Base-by-base conservation (phyloP, 1,140 invertebrate species). In the Babylonia areolata region DNA sequence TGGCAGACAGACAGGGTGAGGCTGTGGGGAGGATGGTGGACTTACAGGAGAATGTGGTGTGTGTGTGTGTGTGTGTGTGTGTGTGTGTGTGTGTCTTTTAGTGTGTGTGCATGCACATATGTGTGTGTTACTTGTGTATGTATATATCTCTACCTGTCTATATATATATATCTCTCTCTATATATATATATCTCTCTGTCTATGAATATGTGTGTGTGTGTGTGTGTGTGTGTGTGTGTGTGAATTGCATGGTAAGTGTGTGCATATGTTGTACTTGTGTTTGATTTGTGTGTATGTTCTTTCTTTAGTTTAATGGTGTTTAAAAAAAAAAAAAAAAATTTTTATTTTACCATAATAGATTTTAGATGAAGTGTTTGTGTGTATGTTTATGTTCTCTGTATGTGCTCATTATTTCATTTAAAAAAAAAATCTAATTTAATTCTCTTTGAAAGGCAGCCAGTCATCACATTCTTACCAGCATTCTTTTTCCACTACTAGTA, bases 1-100 rank as follows among this genome's bases (percentile, higher is more conserved):
- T 97, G 84, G 98, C 98, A 23, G 98, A 99, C 85, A 96, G 97
- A 88, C 98, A 95, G 92, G 95, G 94, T 95, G 88, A 37, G 73
- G 46, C 9, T 1, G 46, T 51, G 46, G n/a, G n/a, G n/a, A n/a
- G n/a, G n/a, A n/a, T n/a, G n/a, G n/a, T n/a, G n/a, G n/a, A n/a
- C n/a, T n/a, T n/a, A n/a, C n/a, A n/a, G n/a, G n/a, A n/a, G n/a
- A n/a, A n/a, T n/a, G 86, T 39, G 81, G 31, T 87, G 71, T 87
- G 54, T 81, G 46, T 87, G 46, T 83, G 51, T 87, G 33, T 87
- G 31, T 84, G 40, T 87, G 40, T 84, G 33, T 82, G 9, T 84
- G 35, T 77, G 35, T 84, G 42, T 85, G 9, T 85, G 28, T 78
- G 33, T 87, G 42, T 64, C 11, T 79, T 2, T 81, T 1, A 20